A percentile compares a stretch with the other conserved stretches of the same genome.
phyloP scores from a whole-genome alignment of 2,113 vertebrate species.

The Columbina picui region DNA sequence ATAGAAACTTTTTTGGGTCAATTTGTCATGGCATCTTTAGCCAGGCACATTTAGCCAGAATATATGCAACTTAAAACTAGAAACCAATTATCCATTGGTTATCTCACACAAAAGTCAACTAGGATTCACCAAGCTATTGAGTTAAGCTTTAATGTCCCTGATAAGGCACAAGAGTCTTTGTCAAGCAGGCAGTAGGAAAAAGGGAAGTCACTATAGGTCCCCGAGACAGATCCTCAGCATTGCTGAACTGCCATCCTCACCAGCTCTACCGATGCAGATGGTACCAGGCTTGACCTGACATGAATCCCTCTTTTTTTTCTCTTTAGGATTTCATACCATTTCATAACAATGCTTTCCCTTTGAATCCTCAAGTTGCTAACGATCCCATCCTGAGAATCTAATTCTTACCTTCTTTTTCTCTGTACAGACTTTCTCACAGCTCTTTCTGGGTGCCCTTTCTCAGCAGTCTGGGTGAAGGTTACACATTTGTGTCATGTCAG shows the following conservation, averaged over 20 bases:
- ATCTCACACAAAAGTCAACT: neutral
- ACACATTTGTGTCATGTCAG: neutral
- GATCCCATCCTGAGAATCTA: neutral
- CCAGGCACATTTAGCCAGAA: neutral
- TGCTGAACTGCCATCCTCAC: neutral
- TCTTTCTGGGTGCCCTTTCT: neutral
- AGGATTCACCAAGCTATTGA: neutral
- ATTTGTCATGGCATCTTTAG: neutral
- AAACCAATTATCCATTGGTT: neutral
- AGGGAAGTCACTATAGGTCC: neutral
- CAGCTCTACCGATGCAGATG: too few relatives aligned
- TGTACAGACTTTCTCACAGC: neutral
- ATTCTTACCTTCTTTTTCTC: neutral
- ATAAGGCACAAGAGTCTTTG: neutral
- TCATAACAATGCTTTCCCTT: neutral
- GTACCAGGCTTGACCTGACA: neutral
- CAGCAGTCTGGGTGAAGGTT: neutral
- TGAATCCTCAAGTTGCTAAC: neutral
- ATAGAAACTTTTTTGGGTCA: neutral
- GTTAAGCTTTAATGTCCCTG: neutral
- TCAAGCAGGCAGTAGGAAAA: neutral
- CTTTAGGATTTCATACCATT: neutral
- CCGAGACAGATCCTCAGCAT: neutral
- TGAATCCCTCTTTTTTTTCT: neutral
- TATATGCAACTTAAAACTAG: neutral